A percentile compares a stretch with the other conserved stretches of the same genome.
Evolutionary conservation across 2,888 invertebrate genomes (phyloP).

Genomic region (Noctua janthina): DNA sequence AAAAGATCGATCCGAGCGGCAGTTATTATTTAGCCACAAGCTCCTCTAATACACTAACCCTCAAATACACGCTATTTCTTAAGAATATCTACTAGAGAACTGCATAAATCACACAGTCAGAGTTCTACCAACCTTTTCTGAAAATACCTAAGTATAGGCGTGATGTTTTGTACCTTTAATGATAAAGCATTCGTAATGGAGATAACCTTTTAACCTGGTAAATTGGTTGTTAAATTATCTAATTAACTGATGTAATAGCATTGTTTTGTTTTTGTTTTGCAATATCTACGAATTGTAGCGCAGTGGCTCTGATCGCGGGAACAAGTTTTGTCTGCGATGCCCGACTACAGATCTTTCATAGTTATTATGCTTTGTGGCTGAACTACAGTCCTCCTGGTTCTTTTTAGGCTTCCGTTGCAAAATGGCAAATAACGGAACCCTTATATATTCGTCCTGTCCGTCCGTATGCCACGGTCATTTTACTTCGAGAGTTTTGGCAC

Average conservation of each 20-base stretch:
- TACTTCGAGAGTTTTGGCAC: too few relatives aligned
- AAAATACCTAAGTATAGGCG: not conserved
- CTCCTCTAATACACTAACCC: not conserved
- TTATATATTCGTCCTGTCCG: too few relatives aligned
- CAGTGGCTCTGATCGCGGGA: not conserved
- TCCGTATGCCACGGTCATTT: too few relatives aligned
- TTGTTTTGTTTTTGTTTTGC: not conserved
- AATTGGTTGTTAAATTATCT: constrained; percentile 1
- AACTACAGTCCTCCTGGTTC: too few relatives aligned
- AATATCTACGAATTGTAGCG: not conserved
- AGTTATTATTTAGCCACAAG: too few relatives aligned
- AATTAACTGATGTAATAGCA: not conserved
- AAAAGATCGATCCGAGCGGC: not conserved
- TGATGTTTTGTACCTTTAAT: not conserved
- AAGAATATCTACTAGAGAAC: too few relatives aligned
- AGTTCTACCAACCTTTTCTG: not conserved
- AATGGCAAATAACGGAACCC: too few relatives aligned
- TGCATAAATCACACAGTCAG: not conserved
- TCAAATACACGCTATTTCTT: too few relatives aligned
- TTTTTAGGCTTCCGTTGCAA: too few relatives aligned
- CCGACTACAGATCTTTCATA: not conserved
- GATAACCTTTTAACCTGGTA: constrained; percentile 16
- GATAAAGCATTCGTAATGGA: constrained; percentile 12
- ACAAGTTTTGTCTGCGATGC: not conserved
- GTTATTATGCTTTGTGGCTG: not conserved